Evolutionary conservation across 2,888 invertebrate genomes (phyloP).

Genomic region (Chrysolina haemoptera): DNA sequence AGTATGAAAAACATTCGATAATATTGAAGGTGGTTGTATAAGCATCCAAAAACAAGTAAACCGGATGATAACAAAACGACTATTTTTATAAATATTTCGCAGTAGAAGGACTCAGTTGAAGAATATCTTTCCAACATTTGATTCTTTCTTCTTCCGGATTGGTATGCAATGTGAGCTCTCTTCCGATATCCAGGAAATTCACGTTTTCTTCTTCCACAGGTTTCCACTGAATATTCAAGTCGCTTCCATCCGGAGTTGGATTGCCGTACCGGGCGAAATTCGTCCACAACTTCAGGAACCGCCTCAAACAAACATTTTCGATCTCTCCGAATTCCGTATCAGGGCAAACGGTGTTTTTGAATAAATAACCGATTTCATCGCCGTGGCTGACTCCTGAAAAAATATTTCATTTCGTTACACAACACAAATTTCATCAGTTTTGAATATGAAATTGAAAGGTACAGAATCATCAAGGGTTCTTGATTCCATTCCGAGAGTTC

Average conservation of each 20-base stretch:
- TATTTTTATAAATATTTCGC: slow-evolving; percentile 20
- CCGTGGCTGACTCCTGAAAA: slow-evolving; percentile 41
- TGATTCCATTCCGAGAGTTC: no score
- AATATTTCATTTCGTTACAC: not conserved
- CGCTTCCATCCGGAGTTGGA: slow-evolving; percentile 50
- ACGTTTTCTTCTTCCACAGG: slow-evolving; percentile 52
- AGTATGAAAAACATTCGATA: no score
- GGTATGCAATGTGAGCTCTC: slow-evolving; percentile 47
- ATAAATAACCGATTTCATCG: slow-evolving; percentile 46
- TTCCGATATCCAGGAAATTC: slow-evolving; percentile 59
- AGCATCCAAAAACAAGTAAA: no score
- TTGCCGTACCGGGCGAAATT: slow-evolving; percentile 58
- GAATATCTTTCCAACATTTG: slow-evolving; percentile 56
- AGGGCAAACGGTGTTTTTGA: slow-evolving; percentile 38
- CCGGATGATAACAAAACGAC: no score
- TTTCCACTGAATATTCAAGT: slow-evolving; percentile 53
- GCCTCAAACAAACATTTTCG: slow-evolving; percentile 55
- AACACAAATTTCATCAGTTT: no score
- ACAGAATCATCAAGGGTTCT: no score
- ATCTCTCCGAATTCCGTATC: slow-evolving; percentile 47
- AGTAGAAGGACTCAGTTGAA: slow-evolving; percentile 23
- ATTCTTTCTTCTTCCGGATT: slow-evolving; percentile 58
- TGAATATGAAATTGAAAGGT: no score
- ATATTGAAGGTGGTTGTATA: no score
- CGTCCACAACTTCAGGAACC: slow-evolving; percentile 58